Evolutionary conservation across 2,113 vertebrate species (phyloP).

Genomic region (Pseudopipra pipra): DNA sequence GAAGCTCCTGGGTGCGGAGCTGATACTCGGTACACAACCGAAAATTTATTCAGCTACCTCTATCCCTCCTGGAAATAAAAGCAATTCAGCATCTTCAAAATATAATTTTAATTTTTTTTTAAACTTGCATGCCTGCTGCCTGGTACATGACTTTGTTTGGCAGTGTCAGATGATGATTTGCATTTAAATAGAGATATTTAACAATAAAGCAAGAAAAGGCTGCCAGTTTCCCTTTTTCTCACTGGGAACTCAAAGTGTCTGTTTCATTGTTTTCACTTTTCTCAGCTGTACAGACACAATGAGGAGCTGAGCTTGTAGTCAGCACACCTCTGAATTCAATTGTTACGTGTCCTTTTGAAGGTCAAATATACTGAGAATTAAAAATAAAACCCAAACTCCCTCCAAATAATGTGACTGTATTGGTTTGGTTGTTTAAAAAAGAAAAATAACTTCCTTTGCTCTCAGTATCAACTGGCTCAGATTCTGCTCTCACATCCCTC

Average conservation of each 20-base stretch:
- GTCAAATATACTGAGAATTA: neutral
- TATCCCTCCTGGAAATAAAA: neutral
- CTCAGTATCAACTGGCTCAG: neutral
- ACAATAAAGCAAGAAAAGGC: conserved; percentile 22
- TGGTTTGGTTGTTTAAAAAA: neutral
- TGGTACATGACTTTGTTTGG: conserved; percentile 29
- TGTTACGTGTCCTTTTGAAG: neutral
- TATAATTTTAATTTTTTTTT: neutral
- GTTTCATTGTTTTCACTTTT: conserved; percentile 17
- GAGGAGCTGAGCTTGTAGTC: neutral
- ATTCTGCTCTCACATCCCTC: neutral
- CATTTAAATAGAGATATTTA: conserved; percentile 62
- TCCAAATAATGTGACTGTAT: neutral
- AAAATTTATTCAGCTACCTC: neutral
- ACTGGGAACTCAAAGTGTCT: neutral
- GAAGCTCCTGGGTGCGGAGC: neutral
- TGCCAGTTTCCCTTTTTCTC: neutral
- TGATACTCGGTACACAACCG: neutral
- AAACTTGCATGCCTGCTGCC: neutral
- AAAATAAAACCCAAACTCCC: neutral
- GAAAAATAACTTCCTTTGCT: neutral
- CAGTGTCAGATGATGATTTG: conserved; percentile 36
- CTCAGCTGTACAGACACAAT: neutral
- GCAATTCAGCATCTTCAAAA: neutral
- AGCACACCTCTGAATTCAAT: conserved; percentile 10